Evolutionary conservation across 2,113 vertebrate genomes (phyloP).

Genomic region (Sakesphorus luctuosus): DNA sequence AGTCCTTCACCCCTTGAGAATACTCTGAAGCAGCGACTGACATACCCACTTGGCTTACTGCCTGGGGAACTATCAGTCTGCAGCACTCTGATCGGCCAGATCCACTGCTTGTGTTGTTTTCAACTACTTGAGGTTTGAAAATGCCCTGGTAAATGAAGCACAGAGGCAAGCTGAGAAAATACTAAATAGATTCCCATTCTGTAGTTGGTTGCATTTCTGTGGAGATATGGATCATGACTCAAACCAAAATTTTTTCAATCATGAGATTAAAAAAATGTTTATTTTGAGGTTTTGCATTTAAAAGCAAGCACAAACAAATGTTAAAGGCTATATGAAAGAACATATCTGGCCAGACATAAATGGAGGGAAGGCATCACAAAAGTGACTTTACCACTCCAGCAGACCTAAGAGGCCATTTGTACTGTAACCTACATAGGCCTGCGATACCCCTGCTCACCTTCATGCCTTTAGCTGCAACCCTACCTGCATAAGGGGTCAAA

Average conservation of each 20-base stretch:
- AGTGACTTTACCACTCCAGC: not conserved
- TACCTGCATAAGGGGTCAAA: not conserved
- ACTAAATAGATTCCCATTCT: not conserved
- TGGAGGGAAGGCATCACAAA: not conserved
- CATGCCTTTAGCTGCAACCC: not conserved
- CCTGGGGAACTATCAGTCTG: not conserved
- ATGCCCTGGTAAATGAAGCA: not conserved
- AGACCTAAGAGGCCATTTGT: not conserved
- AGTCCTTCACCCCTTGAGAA: not conserved
- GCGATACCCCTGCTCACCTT: not conserved
- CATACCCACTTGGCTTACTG: not conserved
- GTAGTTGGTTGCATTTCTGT: not conserved
- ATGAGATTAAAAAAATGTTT: not conserved
- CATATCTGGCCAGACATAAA: not conserved
- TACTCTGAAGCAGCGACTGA: not conserved
- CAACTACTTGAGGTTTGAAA: not conserved
- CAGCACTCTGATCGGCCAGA: conserved; percentile 2
- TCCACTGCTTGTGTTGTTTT: not conserved
- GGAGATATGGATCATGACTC: not conserved
- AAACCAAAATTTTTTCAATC: not conserved
- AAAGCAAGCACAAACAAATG: not conserved
- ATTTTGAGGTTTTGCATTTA: not conserved
- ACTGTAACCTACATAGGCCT: not conserved
- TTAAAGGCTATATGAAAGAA: not conserved
- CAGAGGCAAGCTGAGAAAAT: not conserved